Conservation (phyloP, 2,888 invertebrate species). For the Cosmorhoe ocellata region DNA sequence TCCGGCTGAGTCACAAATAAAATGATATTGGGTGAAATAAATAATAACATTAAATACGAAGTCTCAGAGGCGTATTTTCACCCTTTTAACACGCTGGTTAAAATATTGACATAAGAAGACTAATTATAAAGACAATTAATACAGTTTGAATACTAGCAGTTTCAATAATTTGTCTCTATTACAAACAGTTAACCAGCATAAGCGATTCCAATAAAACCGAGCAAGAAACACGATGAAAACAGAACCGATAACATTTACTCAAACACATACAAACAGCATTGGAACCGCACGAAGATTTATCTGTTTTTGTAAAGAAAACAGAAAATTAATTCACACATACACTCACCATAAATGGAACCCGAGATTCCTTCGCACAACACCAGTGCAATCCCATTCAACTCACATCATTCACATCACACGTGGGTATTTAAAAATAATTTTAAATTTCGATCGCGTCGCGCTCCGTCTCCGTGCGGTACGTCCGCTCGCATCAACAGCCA, state of each 20-base stretch:
- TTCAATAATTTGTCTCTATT: too few species aligned
- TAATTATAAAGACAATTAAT: too few species aligned
- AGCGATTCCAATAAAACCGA: conserved; percentile 5
- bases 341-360: conserved; percentile 32
- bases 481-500: conserved; percentile 49
- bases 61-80: too few species aligned
- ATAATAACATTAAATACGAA: too few species aligned
- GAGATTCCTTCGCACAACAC: conserved; percentile 25
- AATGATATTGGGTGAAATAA: too few species aligned
- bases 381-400: conserved; percentile 31
- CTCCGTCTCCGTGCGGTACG: conserved; percentile 33
- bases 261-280: conserved; percentile 8
- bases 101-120: too few species aligned
- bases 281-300: background rate
- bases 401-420: conserved; percentile 27
- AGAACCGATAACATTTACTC: conserved; percentile 24
- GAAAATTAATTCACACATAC: background rate
- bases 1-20: too few species aligned
- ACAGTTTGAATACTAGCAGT: too few species aligned
- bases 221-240: conserved; percentile 19
- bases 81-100: too few species aligned
- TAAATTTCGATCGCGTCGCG: conserved; percentile 24
- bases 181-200: background rate
- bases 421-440: conserved; percentile 21
- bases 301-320: background rate